Conservation (phyloP, 2,888 invertebrate species). For the Luperina nickerlii region DNA sequence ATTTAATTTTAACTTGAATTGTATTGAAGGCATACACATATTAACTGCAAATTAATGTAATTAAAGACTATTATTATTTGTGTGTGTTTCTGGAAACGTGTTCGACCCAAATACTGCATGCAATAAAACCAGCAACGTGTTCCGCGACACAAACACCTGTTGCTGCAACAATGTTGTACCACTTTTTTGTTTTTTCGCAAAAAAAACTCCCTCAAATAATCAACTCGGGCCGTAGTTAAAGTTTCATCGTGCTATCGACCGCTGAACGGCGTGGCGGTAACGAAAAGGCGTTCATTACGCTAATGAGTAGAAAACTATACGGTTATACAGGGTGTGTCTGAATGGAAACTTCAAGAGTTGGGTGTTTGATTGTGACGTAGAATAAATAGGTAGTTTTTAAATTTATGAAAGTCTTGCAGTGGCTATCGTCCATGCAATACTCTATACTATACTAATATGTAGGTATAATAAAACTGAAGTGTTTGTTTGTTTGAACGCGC, state of each 20-base stretch:
- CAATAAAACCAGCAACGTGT: neutral
- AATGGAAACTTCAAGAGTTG: neutral
- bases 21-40: too few species aligned
- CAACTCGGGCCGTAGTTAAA: neutral
- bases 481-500: neutral
- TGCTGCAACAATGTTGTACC: neutral
- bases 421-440: neutral
- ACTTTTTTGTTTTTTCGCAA: constrained; percentile 3
- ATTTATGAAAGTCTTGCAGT: neutral
- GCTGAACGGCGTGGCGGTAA: neutral
- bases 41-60: too few species aligned
- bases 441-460: neutral
- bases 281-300: constrained; percentile 27
- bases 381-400: too few species aligned
- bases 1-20: too few species aligned
- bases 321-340: neutral
- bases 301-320: constrained; percentile 27
- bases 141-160: neutral
- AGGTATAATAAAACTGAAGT: too few species aligned
- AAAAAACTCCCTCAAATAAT: neutral
- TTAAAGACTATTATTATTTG: neutral
- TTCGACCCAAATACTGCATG: neutral
- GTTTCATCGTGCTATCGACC: constrained; percentile 18
- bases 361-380: constrained; percentile 3
- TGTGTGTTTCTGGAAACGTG: neutral